Percentiles rank a stretch among this genome's conserved stretches.
phyloP scores from a whole-genome alignment of 2,797 vertebrate species.

The Zalophus californianus region DNA sequence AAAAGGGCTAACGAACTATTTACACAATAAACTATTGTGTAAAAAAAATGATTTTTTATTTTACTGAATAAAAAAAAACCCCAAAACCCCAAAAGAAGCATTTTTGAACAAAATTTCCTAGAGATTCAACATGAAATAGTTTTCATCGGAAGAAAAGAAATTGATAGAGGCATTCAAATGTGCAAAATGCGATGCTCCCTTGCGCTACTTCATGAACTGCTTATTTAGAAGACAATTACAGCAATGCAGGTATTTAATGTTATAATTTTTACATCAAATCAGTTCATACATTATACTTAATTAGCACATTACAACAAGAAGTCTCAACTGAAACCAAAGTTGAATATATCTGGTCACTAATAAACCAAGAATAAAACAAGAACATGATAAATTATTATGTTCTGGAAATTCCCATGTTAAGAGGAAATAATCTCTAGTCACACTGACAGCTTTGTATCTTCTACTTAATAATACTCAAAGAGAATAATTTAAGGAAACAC shows the following conservation, averaged over 20 bases:
- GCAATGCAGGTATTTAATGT: background rate
- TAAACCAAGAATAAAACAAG: slow-evolving; percentile 23
- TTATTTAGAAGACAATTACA: slow-evolving; percentile 30
- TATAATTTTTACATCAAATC: background rate
- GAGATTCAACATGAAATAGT: background rate
- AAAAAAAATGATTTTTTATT: background rate
- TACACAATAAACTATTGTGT: background rate
- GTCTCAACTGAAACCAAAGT: background rate
- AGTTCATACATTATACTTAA: background rate
- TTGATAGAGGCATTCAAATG: background rate
- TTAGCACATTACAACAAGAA: background rate
- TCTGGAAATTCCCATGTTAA: background rate
- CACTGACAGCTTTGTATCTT: background rate
- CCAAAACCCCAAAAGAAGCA: background rate
- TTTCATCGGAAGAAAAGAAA: background rate
- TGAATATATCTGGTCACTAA: background rate
- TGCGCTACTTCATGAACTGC: background rate
- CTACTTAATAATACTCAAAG: background rate
- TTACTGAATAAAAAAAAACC: background rate
- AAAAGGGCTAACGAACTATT: background rate
- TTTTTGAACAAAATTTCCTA: slow-evolving; percentile 39
- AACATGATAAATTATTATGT: background rate
- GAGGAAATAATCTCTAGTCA: slow-evolving; percentile 31
- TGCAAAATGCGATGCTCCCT: background rate
- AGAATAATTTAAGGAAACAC: slow-evolving; percentile 9